Percentiles rank a stretch among this genome's conserved stretches.
phyloP scores from a whole-genome alignment of 2,888 invertebrate species.

The Dorcus hopei region DNA sequence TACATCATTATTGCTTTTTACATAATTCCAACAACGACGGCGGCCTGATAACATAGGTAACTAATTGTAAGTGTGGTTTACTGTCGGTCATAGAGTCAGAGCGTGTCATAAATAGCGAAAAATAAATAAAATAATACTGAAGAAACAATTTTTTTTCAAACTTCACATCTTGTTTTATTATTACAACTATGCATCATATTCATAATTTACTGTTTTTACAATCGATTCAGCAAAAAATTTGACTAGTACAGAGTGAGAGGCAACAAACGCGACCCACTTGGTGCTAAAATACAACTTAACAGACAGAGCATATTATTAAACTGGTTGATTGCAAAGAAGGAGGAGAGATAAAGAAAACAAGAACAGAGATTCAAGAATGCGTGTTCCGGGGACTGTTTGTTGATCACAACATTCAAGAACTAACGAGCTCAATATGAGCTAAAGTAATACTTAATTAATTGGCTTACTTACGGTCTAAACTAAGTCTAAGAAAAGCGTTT shows the following conservation, averaged over 20 bases:
- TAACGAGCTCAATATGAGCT: slow-evolving; percentile 28
- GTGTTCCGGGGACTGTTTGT: slow-evolving; percentile 24
- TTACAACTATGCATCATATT: not conserved
- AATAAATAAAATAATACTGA: slow-evolving; percentile 20
- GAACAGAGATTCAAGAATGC: slow-evolving; percentile 31
- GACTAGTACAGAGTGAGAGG: slow-evolving; percentile 30
- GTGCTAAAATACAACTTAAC: slow-evolving; percentile 13
- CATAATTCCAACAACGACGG: slow-evolving; percentile 21
- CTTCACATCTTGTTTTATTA: slow-evolving; percentile 10
- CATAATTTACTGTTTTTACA: too few relatives aligned
- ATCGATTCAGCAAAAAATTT: slow-evolving; percentile 14
- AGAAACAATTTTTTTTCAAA: slow-evolving; percentile 9
- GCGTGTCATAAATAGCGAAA: slow-evolving; percentile 16
- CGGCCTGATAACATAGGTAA: slow-evolving; percentile 37
- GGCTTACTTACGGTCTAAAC: slow-evolving; percentile 13
- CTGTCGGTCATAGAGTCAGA: slow-evolving; percentile 13
- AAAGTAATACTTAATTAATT: slow-evolving; percentile 13
- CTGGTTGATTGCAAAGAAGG: slow-evolving; percentile 29
- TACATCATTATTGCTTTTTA: slow-evolving; percentile 7
- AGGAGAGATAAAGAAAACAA: slow-evolving; percentile 8
- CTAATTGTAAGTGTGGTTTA: slow-evolving; percentile 34
- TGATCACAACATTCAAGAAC: slow-evolving; percentile 35
- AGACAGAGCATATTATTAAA: slow-evolving; percentile 14
- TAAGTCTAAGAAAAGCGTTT: slow-evolving; percentile 21
- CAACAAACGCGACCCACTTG: slow-evolving; percentile 8